A percentile compares a stretch with the other conserved stretches of the same genome.
phyloP scores from a whole-genome alignment of 53 echinoderm and acorn worm genomes.

The Actinopyga echinites region DNA sequence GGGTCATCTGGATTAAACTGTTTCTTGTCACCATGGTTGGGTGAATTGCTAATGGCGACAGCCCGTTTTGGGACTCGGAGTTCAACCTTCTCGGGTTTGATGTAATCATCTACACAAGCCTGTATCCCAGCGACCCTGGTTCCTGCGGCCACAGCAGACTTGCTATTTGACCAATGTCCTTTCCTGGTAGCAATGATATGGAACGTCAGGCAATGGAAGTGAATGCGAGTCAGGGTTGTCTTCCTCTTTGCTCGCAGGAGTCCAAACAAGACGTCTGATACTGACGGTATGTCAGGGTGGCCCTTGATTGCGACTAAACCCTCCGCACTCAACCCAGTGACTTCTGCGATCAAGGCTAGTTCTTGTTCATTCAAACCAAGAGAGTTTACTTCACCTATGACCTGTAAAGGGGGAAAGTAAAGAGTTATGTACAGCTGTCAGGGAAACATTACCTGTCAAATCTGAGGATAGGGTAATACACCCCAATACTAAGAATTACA shows the following conservation, averaged over 20 bases:
- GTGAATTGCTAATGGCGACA: conserved; percentile 65
- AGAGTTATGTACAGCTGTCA: no score
- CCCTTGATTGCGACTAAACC: conserved; percentile 68
- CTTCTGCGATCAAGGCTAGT: conserved; percentile 69
- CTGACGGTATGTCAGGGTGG: conserved; percentile 79
- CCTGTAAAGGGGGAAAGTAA: conserved; percentile 42
- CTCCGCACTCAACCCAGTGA: conserved; percentile 69
- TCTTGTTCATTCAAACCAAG: conserved; percentile 97
- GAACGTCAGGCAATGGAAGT: conserved; percentile 88
- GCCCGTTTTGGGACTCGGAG: conserved; percentile 72
- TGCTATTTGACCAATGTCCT: conserved; percentile 72
- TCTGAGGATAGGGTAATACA: no score
- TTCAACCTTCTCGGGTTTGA: conserved; percentile 72
- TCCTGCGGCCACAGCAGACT: conserved; percentile 81
- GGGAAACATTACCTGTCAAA: no score
- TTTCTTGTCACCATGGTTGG: conserved; percentile 58
- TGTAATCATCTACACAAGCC: conserved; percentile 68
- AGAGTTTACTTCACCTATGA: conserved; percentile 77
- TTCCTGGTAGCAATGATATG: conserved; percentile 81
- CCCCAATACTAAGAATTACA: no score
- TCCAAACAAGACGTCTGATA: conserved; percentile 83
- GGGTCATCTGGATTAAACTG: conserved; percentile 73
- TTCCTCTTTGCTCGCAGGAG: conserved; percentile 56
- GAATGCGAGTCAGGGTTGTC: conserved; percentile 71
- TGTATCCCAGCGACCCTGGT: conserved; percentile 77